These are phyloP conservation scores for Leiothrix lutea DNA, from an alignment of 2,113 vertebrate genomes.

Conservation along the genomic window DNA sequence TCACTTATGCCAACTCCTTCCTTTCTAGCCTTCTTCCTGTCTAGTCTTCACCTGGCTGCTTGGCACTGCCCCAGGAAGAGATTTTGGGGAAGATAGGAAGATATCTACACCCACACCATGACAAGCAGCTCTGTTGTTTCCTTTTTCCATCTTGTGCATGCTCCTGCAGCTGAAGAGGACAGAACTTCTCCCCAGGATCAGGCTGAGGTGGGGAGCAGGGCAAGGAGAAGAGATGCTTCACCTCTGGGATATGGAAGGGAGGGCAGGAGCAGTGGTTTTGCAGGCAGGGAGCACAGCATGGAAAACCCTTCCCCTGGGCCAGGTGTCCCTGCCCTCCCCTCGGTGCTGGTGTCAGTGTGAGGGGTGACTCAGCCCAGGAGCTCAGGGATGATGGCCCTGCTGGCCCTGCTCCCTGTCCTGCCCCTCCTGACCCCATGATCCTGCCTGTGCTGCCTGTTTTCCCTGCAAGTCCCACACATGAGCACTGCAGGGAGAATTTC, in stretches of 20 bases:
- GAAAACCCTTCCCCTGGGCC: background rate
- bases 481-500: background rate
- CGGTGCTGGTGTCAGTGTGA: rapidly evolving
- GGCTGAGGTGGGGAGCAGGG: background rate
- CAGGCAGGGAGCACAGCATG: background rate
- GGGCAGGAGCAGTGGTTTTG: background rate
- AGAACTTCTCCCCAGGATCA: background rate
- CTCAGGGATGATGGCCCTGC: background rate
- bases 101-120: background rate
- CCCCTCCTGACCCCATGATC: rapidly evolving
- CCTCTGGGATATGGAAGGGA: background rate
- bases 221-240: background rate
- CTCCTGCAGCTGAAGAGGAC: background rate
- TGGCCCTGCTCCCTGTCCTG: background rate
- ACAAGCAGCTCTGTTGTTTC: background rate
- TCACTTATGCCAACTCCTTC: background rate
- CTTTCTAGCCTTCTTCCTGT: background rate
- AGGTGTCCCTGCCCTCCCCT: background rate
- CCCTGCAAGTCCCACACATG: background rate
- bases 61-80: background rate
- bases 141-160: background rate
- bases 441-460: rapidly evolving
- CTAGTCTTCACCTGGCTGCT: background rate
- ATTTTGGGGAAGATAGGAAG: background rate
- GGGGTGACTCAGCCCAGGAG: background rate